Evolutionary conservation across 2,797 vertebrate species (phyloP).

Genomic region (Gorsachius magnificus): DNA sequence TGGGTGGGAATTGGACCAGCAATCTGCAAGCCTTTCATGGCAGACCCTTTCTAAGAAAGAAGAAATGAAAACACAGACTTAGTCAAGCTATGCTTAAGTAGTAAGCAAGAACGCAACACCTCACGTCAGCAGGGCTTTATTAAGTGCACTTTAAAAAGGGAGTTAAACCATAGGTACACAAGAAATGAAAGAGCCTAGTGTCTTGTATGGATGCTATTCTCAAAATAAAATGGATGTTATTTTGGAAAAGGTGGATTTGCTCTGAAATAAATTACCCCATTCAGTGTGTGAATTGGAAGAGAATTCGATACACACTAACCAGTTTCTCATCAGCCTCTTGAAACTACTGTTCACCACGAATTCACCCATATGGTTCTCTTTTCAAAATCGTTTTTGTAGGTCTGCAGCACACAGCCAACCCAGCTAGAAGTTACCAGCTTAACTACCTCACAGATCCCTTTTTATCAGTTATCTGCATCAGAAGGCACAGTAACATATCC

Average conservation of each 20-base stretch:
- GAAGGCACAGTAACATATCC: neutral
- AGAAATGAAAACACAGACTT: neutral
- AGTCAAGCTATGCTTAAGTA: neutral
- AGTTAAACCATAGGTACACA: neutral
- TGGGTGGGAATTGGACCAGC: conserved; percentile 83
- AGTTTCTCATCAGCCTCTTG: neutral
- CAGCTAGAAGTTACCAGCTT: neutral
- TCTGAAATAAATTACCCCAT: neutral
- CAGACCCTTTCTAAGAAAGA: conserved; percentile 84
- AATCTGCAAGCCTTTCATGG: conserved; percentile 90
- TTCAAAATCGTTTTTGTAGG: neutral
- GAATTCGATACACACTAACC: neutral
- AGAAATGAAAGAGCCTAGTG: neutral
- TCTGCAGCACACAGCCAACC: neutral
- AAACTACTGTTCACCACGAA: neutral
- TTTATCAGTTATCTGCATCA: neutral
- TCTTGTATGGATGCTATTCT: neutral
- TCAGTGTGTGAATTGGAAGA: neutral
- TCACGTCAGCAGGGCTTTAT: neutral
- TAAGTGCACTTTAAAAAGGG: neutral
- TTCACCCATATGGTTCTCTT: neutral
- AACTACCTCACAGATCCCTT: neutral
- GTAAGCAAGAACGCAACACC: neutral
- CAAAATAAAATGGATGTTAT: neutral
- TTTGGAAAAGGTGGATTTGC: neutral